These are phyloP conservation scores for Bembecia ichneumoniformis DNA, from an alignment of 2,888 invertebrate genomes.

Conservation along the genomic window DNA sequence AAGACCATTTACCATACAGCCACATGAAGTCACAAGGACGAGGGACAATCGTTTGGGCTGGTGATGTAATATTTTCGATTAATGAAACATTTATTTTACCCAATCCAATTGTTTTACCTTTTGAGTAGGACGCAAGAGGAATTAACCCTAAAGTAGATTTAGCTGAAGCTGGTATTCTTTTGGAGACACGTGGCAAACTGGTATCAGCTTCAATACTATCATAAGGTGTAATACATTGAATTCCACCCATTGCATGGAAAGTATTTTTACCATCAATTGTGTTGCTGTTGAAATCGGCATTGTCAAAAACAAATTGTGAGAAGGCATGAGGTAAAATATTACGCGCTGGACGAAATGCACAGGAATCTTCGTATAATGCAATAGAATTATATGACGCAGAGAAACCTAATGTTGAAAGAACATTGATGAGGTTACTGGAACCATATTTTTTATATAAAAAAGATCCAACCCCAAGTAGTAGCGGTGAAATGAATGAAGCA, in stretches of 20 bases:
- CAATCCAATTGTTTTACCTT: slow-evolving; percentile 10
- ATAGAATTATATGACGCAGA: slow-evolving; percentile 9
- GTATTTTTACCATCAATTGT: slow-evolving; percentile 12
- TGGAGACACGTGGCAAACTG: not conserved
- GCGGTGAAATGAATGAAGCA: not conserved
- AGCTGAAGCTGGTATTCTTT: no score
- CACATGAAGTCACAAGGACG: slow-evolving; percentile 8
- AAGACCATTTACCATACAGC: slow-evolving; percentile 5
- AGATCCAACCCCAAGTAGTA: not conserved
- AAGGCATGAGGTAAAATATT: slow-evolving; percentile 4
- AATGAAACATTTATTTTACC: slow-evolving; percentile 3
- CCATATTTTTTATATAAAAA: slow-evolving; percentile 8
- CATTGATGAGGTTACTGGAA: slow-evolving; percentile 5
- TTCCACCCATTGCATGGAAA: slow-evolving; percentile 14
- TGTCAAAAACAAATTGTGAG: slow-evolving; percentile 14
- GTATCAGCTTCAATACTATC: slow-evolving; percentile 4
- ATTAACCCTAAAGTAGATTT: no score
- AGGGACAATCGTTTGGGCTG: slow-evolving; percentile 6
- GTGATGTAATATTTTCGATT: slow-evolving; percentile 3
- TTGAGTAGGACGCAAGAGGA: slow-evolving; percentile 1
- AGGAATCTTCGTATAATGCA: slow-evolving; percentile 7
- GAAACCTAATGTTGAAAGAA: slow-evolving; percentile 10
- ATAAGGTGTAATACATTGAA: slow-evolving; percentile 10
- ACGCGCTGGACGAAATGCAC: slow-evolving; percentile 5
- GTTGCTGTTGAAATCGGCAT: slow-evolving; percentile 12